Base-by-base conservation (phyloP, 2,888 invertebrate genomes). In the Ormyrus rosae region DNA sequence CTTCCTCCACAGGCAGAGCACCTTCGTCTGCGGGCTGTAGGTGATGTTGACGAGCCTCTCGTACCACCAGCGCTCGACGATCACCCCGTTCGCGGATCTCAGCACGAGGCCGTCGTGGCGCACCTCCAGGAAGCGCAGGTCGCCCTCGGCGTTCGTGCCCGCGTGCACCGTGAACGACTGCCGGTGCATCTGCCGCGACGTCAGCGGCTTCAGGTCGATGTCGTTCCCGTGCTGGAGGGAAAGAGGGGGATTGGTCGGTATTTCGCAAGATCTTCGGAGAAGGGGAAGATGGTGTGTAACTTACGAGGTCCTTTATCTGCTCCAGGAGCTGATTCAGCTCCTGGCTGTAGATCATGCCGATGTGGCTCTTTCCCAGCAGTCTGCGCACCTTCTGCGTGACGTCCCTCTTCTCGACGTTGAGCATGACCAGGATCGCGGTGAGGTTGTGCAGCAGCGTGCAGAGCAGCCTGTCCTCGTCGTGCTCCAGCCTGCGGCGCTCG, bases 11-110 rank as follows among this genome's bases (percentile, higher is more conserved):
- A 99, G 93, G 91, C 99, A 99, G 83, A 99, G 92, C 9, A 99
- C 96, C 91, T 97, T 96, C 88, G 98, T 99, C 92, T 99, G 99
- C 0, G 99, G 99, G 85, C 99, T 98, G 91, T 98, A 99, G 0
- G 99, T 99, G 98, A 99, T 99, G 90, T 99, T 99, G 74, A 99
- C 98, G 74, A 99, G 92, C 75, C 99, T 93, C 91, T 99, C 99
- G 91, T 97, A 99, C 99, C 99, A 99, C 99, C 99, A 99, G 63
- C 99, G 93, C 87, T 97, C 97, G 61, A 96, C 94, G 91, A 97
- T 97, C 0, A 96, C 95, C 46, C 97, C 97, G 91, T 94, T 94
- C 3, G 95, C 94, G 0, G 96, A 96, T 81, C 97, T 93, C 84
- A 97, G 91, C 9, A 97, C 96, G 73, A 97, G 92, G 0, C 98